Evolutionary conservation across 2,797 vertebrate genomes (phyloP).

Genomic region (Cynopterus sphinx): DNA sequence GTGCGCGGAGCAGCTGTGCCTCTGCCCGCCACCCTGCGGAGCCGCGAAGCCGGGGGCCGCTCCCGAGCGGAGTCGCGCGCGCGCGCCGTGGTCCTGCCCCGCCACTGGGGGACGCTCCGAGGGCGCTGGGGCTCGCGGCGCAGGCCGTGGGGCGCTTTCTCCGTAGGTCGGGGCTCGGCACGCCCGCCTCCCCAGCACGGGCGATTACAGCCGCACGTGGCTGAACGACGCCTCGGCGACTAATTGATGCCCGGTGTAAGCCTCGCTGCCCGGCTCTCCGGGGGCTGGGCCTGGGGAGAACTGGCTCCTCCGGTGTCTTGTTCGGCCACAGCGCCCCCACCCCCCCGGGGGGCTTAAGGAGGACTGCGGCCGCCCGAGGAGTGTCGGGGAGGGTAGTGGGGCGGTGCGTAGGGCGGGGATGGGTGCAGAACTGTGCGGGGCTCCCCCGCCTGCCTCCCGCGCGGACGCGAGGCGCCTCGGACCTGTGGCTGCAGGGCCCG

Average conservation of each 20-base stretch:
- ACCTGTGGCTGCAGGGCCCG: conserved; percentile 68
- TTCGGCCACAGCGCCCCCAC: not conserved
- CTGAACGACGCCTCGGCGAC: not conserved
- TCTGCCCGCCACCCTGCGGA: not conserved
- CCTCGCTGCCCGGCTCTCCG: not conserved
- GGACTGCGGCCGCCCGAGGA: not conserved
- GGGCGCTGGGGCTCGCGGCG: not conserved
- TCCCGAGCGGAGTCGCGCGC: conserved; percentile 54
- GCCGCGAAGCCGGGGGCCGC: conserved; percentile 10
- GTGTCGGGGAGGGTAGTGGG: not conserved
- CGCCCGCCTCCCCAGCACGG: not conserved
- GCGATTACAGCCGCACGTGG: conserved; percentile 36
- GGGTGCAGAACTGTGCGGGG: not conserved
- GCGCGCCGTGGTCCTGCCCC: conserved; percentile 57
- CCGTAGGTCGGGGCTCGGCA: not conserved
- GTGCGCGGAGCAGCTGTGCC: conserved; percentile 44
- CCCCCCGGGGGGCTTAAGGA: not conserved
- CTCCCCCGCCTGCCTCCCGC: not conserved
- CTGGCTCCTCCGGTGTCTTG: not conserved
- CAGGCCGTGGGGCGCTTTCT: not conserved
- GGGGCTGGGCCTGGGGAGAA: not conserved
- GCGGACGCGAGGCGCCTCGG: not conserved
- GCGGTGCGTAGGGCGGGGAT: not conserved
- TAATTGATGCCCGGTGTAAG: not conserved
- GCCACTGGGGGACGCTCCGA: conserved; percentile 65